Base-by-base conservation (phyloP, 1,140 invertebrate species). In the Atta texana region DNA sequence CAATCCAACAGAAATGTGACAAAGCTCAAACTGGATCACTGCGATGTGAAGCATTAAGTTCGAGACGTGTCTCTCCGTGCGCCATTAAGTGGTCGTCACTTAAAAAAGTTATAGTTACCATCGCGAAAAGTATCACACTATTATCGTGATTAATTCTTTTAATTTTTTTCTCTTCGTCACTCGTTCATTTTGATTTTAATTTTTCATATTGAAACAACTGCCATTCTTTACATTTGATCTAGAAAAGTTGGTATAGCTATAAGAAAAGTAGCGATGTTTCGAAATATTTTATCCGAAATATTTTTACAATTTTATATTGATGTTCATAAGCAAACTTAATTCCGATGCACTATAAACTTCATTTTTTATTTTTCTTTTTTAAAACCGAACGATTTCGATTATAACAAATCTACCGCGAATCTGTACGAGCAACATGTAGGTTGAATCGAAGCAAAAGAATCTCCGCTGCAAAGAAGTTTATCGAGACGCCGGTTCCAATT, bases 401-500 rank as follows among this genome's bases (percentile, higher is more conserved):
- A 74, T 74, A 84, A 84, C 28, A 69, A 84, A 75, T 72, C n/a
- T 51, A 39, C 39, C 21, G 69, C 24, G 44, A 69, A 69, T 69
- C 39, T 77, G 21, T 44, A 49, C 57, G 55, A 55, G 80, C 66
- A 82, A 61, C 80, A 74, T 72, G 69, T 82, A 74, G 55, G 68
- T 72, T 72, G 53, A 69, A 59, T 49, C 68, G 55, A 34, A 63
- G 55, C 69, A 57, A 39, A 53, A 57, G 55, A 75, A 84, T 74
- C 80, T 57, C 24, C 55, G 55, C 5, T 61, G 69, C 68, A 51
- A 44, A 63, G 69, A 84, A 84, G 80, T 84, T 84, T 84, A 84
- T 84, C 80, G 80, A 63, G 69, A 84, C 80, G 80, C 69, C 80
- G 69, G 24, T 39, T 49, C 80, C 69, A 84, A 84, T 84, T 84